These are phyloP conservation scores for Zaprionus lineosus DNA, from an alignment of 2,888 invertebrate genomes.

Conservation along the genomic window DNA sequence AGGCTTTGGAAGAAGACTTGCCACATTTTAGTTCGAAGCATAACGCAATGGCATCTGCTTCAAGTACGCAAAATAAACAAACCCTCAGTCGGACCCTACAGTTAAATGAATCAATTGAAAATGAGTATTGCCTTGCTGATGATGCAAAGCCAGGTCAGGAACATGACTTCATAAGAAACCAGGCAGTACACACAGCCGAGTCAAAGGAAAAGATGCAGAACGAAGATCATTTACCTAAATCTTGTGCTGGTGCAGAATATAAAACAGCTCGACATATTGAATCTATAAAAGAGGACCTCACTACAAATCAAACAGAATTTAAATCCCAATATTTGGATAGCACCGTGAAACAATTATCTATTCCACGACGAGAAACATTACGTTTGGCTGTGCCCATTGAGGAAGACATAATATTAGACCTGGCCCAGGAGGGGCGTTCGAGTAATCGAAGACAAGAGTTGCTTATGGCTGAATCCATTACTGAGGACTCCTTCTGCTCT, in stretches of 20 bases:
- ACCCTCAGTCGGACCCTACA: slow-evolving; percentile 14
- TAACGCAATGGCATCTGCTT: neutral
- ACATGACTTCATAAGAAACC: neutral
- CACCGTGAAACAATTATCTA: too few relatives aligned
- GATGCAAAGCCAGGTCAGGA: neutral
- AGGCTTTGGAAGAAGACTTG: slow-evolving; percentile 11
- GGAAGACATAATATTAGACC: slow-evolving; percentile 2
- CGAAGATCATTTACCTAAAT: neutral
- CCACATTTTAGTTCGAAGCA: neutral
- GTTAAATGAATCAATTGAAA: slow-evolving; percentile 18
- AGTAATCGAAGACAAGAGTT: slow-evolving; percentile 21
- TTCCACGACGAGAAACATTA: slow-evolving; percentile 19
- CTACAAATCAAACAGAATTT: too few relatives aligned
- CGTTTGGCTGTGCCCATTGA: slow-evolving; percentile 21
- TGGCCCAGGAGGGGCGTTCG: neutral
- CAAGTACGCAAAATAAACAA: neutral
- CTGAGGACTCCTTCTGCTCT: slow-evolving; percentile 7
- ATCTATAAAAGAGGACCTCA: neutral
- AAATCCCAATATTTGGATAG: too few relatives aligned
- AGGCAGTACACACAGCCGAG: slow-evolving; percentile 21
- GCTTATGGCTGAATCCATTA: slow-evolving; percentile 5
- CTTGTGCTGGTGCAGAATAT: too few relatives aligned
- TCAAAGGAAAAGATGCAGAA: slow-evolving; percentile 22
- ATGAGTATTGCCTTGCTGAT: neutral
- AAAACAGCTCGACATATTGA: too few relatives aligned